Evolutionary conservation across 2,888 invertebrate genomes (phyloP).

Genomic region (Icerya purchasi): DNA sequence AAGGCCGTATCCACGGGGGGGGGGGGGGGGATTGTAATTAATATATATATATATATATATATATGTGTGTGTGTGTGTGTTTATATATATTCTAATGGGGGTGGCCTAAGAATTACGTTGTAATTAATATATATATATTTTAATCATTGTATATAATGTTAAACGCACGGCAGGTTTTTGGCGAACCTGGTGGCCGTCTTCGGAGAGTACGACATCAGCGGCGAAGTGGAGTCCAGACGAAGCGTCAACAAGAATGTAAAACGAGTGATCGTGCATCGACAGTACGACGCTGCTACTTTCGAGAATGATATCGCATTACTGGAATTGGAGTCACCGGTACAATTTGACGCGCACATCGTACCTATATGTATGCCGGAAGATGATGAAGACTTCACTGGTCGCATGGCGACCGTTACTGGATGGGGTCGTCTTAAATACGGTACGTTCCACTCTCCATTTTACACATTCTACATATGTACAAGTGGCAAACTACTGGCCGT

Average conservation of each 20-base stretch:
- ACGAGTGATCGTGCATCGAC: conserved; percentile 66
- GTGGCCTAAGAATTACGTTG: too few relatives aligned
- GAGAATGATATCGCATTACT: conserved; percentile 76
- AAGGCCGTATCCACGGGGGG: too few relatives aligned
- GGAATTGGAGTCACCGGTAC: conserved; percentile 60
- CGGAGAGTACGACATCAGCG: conserved; percentile 75
- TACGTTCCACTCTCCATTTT: conserved; percentile 21
- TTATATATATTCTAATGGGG: too few relatives aligned
- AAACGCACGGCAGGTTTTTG: conserved; percentile 58
- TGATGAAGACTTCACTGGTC: conserved; percentile 53
- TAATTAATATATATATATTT: too few relatives aligned
- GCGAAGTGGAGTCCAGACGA: conserved; percentile 53
- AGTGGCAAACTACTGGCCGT: too few relatives aligned
- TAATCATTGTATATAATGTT: too few relatives aligned
- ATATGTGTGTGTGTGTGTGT: too few relatives aligned
- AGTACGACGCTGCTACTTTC: conserved; percentile 74
- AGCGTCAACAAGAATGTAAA: conserved; percentile 63
- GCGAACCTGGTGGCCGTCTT: conserved; percentile 76
- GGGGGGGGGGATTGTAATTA: too few relatives aligned
- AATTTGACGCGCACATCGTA: conserved; percentile 69
- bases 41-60: too few relatives aligned
- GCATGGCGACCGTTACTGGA: conserved; percentile 73
- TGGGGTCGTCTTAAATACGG: conserved; percentile 83
- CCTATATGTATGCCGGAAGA: conserved; percentile 77
- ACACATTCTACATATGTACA: too few relatives aligned